Conservation (phyloP, 2,797 vertebrate genomes). For the Lutra lutra region DNA sequence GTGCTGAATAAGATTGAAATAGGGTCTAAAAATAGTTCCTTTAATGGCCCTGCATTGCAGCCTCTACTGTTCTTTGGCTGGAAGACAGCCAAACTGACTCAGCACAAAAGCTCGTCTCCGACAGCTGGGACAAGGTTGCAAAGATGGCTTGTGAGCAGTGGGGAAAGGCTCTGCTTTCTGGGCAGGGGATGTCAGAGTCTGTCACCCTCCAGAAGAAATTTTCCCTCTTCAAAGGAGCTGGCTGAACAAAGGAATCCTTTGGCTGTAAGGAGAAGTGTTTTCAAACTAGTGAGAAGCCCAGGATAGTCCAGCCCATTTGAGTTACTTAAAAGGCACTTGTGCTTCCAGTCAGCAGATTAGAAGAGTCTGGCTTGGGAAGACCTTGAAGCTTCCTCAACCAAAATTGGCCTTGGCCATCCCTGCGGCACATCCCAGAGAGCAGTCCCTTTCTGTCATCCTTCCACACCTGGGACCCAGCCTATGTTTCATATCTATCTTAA, state of each 20-base stretch:
- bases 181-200: neutral
- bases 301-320: neutral
- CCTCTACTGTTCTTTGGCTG: constrained; percentile 74
- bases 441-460: neutral
- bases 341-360: neutral
- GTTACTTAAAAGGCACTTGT: neutral
- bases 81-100: constrained; percentile 85
- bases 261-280: neutral
- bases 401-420: neutral
- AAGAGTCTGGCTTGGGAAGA: neutral
- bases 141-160: neutral
- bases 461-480: neutral
- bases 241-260: constrained; percentile 26
- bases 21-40: constrained; percentile 87
- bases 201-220: neutral
- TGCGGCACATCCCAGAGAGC: neutral
- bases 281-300: neutral
- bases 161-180: neutral
- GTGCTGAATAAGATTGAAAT: constrained; percentile 61
- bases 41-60: constrained; percentile 80
- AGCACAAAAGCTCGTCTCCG: constrained; percentile 75
- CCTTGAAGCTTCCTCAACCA: neutral
- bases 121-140: constrained; percentile 28
- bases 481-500: neutral
- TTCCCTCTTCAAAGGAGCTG: neutral